Evolutionary conservation across 2,797 vertebrate genomes (phyloP).

Genomic region (Chaetophractus vellerosus): DNA sequence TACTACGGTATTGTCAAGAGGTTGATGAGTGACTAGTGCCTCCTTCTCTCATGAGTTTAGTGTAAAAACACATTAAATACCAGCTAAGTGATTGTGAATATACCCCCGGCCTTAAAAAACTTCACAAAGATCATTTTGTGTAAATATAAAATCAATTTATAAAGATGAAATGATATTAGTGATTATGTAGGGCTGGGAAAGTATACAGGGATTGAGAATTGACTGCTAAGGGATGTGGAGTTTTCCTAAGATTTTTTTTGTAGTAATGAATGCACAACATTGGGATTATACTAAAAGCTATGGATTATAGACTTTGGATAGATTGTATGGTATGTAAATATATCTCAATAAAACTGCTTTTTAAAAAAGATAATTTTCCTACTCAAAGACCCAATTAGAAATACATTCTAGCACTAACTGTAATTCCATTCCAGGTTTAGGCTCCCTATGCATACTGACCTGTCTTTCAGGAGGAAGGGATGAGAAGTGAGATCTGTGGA

Average conservation of each 20-base stretch:
- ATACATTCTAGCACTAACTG: neutral
- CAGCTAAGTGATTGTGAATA: slow-evolving; percentile 35
- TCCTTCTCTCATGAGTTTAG: slow-evolving; percentile 38
- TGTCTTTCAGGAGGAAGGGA: slow-evolving; percentile 92
- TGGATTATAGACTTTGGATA: no score
- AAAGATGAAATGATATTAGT: no score
- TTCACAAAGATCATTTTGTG: neutral
- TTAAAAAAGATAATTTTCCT: neutral
- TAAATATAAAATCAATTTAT: no score
- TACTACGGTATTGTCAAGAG: neutral
- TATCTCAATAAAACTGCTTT: no score
- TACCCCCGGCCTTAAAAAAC: neutral
- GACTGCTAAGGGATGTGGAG: no score
- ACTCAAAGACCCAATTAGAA: slow-evolving; percentile 3
- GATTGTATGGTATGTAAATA: no score
- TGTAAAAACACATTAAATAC: neutral
- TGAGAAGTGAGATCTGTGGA: slow-evolving; percentile 90
- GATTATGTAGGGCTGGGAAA: no score
- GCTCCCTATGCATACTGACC: slow-evolving; percentile 88
- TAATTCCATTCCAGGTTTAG: neutral
- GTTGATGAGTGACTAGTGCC: neutral
- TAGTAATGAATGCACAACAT: no score
- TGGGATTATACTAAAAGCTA: no score
- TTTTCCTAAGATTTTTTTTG: no score
- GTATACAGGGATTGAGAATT: no score